phyloP scores from a whole-genome alignment of 2,888 invertebrate genomes.

The Apodemia zela region DNA sequence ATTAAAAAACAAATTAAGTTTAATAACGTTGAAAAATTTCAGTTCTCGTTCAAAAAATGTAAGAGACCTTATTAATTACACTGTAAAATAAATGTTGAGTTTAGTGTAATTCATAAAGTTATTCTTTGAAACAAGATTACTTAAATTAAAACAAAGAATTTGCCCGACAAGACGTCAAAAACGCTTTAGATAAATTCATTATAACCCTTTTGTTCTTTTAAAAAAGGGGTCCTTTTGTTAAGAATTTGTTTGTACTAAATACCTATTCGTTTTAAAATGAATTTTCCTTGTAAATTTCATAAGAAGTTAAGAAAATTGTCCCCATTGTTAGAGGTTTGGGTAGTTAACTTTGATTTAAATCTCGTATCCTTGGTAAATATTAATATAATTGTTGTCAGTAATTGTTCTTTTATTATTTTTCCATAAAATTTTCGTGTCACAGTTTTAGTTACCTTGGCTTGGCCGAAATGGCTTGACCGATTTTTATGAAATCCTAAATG shows the following conservation, averaged over 20 bases:
- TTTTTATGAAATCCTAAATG: too few relatives aligned
- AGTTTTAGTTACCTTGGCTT: too few relatives aligned
- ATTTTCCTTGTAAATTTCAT: not conserved
- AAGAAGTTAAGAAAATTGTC: not conserved
- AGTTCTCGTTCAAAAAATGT: not conserved
- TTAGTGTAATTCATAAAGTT: not conserved
- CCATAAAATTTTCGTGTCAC: too few relatives aligned
- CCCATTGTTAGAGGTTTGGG: not conserved
- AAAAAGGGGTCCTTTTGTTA: slow-evolving; percentile 1
- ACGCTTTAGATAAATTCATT: slow-evolving; percentile 7
- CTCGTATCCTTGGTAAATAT: too few relatives aligned
- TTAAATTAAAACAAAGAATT: slow-evolving; percentile 5
- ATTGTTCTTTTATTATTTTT: too few relatives aligned
- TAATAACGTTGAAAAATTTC: not conserved
- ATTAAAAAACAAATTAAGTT: not conserved
- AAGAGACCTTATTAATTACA: not conserved
- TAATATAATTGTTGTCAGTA: too few relatives aligned
- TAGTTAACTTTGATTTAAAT: too few relatives aligned
- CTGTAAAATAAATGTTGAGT: not conserved
- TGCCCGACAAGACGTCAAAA: not conserved
- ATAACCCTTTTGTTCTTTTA: not conserved
- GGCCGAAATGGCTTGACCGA: too few relatives aligned
- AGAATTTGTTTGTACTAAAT: not conserved
- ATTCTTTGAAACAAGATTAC: not conserved
- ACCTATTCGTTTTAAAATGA: not conserved